Evolutionary conservation across 2,797 vertebrate genomes (phyloP).

Genomic region (Luscinia luscinia): DNA sequence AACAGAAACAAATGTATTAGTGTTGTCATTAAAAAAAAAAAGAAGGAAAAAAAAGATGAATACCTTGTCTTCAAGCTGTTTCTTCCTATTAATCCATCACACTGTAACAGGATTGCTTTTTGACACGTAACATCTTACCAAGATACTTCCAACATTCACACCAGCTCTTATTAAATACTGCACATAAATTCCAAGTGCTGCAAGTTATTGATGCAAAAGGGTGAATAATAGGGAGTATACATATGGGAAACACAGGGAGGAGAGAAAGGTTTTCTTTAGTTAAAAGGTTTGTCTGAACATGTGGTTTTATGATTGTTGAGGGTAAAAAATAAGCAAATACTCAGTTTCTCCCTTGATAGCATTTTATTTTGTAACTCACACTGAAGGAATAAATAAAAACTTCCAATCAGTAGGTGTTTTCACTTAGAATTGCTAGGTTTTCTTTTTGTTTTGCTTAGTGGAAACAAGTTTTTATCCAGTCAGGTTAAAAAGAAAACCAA

Average conservation of each 20-base stretch:
- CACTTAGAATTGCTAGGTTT: background rate
- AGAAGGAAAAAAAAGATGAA: slow-evolving; percentile 78
- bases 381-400: background rate
- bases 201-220: slow-evolving; percentile 30
- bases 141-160: slow-evolving; percentile 37
- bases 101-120: slow-evolving; percentile 69
- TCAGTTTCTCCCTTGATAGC: background rate
- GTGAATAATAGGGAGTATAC: slow-evolving; percentile 4
- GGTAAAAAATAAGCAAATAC: background rate
- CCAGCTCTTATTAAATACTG: slow-evolving; percentile 66
- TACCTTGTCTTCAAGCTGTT: slow-evolving; percentile 86
- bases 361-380: slow-evolving; percentile 1
- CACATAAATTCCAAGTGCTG: slow-evolving; percentile 61
- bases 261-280: background rate
- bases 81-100: slow-evolving; percentile 81
- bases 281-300: background rate
- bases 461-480: background rate
- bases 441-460: background rate
- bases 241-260: background rate
- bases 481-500: background rate
- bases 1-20: slow-evolving; percentile 94
- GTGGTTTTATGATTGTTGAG: background rate
- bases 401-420: background rate
- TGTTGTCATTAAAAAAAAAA: slow-evolving; percentile 82
- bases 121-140: slow-evolving; percentile 67